Evolutionary conservation across 2,797 vertebrate species (phyloP).

Genomic region (Apogon talboti): DNA sequence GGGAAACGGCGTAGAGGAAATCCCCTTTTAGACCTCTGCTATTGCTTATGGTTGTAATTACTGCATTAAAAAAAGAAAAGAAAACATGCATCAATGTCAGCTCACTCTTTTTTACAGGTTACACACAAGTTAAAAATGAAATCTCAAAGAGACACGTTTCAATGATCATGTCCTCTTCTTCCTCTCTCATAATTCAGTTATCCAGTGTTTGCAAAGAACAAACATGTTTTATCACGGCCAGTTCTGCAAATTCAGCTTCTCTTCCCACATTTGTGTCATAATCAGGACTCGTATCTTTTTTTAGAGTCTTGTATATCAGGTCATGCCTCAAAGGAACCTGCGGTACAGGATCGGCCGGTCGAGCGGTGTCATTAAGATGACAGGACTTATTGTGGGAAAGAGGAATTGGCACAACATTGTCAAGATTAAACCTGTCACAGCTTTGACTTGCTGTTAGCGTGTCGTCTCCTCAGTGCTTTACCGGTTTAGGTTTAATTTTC

Average conservation of each 20-base stretch:
- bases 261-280: neutral
- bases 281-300: constrained; percentile 2
- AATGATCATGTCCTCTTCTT: neutral
- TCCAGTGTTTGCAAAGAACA: neutral
- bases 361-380: neutral
- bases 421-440: neutral
- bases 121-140: neutral
- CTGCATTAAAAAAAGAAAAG: neutral
- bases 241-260: neutral
- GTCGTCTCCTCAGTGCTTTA: too few species aligned
- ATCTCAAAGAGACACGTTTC: neutral
- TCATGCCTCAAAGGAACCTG: constrained; percentile 42
- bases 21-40: neutral
- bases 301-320: constrained; percentile 7
- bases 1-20: constrained; percentile 16
- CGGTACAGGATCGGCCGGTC: constrained; percentile 59
- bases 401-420: neutral
- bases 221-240: neutral
- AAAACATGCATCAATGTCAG: neutral
- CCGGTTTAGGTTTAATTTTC: too few species aligned
- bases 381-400: neutral
- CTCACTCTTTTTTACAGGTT: neutral
- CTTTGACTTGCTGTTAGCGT: neutral
- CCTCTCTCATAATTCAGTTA: neutral
- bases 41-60: neutral